Conservation (phyloP, 2,888 invertebrate genomes). For the Pandemis heparana region DNA sequence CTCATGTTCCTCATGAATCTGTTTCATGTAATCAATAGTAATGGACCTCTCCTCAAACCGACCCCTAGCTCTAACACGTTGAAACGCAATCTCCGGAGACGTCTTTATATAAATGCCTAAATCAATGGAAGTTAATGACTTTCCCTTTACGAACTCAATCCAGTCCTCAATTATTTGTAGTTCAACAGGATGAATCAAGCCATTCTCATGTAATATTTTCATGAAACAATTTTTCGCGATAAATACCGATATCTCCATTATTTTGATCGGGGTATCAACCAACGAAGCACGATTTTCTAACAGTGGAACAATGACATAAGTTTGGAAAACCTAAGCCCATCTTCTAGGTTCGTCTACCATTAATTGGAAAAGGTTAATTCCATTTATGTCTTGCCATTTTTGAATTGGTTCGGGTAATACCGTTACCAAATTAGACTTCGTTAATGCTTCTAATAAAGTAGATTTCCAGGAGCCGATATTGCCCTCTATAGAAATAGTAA, state of each 20-base stretch:
- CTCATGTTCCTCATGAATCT: background rate
- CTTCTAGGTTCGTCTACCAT: background rate
- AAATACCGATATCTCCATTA: background rate
- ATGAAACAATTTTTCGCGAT: background rate
- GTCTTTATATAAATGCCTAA: background rate
- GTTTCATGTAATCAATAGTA: too few species aligned
- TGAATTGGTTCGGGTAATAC: background rate
- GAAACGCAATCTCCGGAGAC: background rate
- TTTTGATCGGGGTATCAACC: background rate
- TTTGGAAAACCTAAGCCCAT: background rate
- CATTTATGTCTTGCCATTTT: background rate
- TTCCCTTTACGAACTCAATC: background rate
- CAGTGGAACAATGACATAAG: background rate
- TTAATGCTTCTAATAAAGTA: background rate
- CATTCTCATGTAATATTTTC: background rate
- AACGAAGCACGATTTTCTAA: background rate
- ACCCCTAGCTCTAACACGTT: background rate
- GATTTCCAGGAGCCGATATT: too few species aligned
- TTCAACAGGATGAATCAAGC: background rate
- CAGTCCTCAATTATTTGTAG: background rate
- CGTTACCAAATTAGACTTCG: background rate
- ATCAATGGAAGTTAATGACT: background rate
- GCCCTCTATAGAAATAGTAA: too few species aligned
- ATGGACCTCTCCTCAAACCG: background rate
- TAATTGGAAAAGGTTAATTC: background rate